Percentiles rank a stretch among this genome's conserved stretches.
Conservation (phyloP, 2,113 vertebrate species). For the Australoheros scitulus region DNA sequence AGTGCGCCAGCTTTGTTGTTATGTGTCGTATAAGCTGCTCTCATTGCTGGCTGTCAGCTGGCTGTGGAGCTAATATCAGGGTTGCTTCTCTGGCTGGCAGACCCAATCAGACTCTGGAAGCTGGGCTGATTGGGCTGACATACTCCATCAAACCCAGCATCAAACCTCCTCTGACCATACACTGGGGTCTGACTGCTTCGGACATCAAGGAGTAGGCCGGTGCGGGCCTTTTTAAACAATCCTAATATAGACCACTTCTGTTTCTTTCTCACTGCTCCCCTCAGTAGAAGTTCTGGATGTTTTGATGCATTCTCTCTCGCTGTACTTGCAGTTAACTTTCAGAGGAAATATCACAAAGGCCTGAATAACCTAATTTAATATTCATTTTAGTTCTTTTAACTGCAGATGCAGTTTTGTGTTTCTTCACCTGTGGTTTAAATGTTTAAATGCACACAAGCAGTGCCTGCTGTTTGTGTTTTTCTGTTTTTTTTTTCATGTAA, state of each 20-base stretch:
- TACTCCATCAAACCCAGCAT: constrained; percentile 82
- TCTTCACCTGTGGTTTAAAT: not conserved
- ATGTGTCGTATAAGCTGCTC: constrained; percentile 68
- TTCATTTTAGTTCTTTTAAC: not conserved
- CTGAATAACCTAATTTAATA: not conserved
- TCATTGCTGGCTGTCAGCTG: constrained; percentile 77
- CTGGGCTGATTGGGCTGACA: constrained; percentile 83
- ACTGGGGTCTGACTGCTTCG: constrained; percentile 72
- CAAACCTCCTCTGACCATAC: constrained; percentile 71
- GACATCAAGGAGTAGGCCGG: constrained; percentile 65
- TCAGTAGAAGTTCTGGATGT: constrained; percentile 3
- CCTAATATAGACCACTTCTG: constrained; percentile 69
- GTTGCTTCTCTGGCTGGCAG: constrained; percentile 78
- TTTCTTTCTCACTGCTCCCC: constrained; percentile 34
- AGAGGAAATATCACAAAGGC: not conserved
- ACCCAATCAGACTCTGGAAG: constrained; percentile 81
- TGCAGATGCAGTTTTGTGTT: not conserved
- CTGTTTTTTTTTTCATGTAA: not conserved
- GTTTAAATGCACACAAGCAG: not conserved
- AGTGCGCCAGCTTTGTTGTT: constrained; percentile 60
- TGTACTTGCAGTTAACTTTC: not conserved
- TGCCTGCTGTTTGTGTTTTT: not conserved
- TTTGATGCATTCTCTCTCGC: constrained; percentile 24
- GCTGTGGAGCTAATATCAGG: constrained; percentile 79
- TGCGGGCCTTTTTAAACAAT: constrained; percentile 71